phyloP scores from a whole-genome alignment of 2,888 invertebrate species.

The Dasysyrphus albostriatus region DNA sequence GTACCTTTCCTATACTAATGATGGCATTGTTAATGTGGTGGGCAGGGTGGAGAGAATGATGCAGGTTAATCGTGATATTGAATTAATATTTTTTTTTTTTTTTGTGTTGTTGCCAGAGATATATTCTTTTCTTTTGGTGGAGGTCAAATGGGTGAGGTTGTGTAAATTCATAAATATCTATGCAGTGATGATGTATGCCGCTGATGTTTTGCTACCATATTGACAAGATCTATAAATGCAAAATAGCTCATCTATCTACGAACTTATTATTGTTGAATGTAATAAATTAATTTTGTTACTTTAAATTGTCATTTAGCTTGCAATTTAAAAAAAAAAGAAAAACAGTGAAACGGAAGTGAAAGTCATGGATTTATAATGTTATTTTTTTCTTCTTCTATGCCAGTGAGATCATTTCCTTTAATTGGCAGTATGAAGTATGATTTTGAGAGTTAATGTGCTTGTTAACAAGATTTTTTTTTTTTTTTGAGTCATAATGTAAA shows the following conservation, averaged over 20 bases:
- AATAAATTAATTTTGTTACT: constrained; percentile 27
- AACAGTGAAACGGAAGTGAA: constrained; percentile 71
- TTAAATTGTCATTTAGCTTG: constrained; percentile 66
- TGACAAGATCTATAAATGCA: constrained; percentile 54
- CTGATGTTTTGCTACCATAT: constrained; percentile 15
- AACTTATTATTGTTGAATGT: constrained; percentile 9
- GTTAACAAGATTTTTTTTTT: constrained; percentile 54
- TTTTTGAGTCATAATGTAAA: constrained; percentile 17
- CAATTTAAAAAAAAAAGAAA: constrained; percentile 3
- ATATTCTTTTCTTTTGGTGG: constrained; percentile 23
- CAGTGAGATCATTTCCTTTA: constrained; percentile 74
- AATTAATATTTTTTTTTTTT: constrained; percentile 49
- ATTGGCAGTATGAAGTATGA: constrained; percentile 47
- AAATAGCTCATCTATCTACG: constrained; percentile 53
- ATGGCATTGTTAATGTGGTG: constrained; percentile 46
- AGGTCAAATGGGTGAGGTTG: constrained; percentile 60
- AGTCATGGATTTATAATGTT: constrained; percentile 70
- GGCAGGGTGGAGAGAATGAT: constrained; percentile 13
- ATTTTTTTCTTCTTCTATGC: constrained; percentile 46
- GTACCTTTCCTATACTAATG: constrained; percentile 25
- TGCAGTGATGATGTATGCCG: constrained; percentile 1
- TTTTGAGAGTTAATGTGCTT: constrained; percentile 4
- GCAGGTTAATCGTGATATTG: constrained; percentile 74
- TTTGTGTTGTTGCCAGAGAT: background rate
- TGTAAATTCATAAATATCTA: constrained; percentile 4